Evolutionary conservation across 1,140 invertebrate species (phyloP), one percentile per base, ranked within the genome.

Genomic region (Aphelenchoides avenae): DNA sequence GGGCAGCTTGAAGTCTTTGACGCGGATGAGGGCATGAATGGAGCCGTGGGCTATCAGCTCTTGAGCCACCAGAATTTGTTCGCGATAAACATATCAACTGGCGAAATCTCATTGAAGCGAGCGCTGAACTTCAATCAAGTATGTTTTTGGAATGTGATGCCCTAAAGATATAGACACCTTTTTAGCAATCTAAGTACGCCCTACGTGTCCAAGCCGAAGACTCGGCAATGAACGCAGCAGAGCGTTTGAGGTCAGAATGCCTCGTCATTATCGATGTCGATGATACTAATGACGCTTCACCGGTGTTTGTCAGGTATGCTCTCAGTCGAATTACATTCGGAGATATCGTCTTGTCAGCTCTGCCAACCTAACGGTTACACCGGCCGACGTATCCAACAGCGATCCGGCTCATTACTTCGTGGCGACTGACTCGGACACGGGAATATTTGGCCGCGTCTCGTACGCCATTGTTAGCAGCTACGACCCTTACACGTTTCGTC

Each of bases 1-100:
- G 75, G 75, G 5, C 76, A 69, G 20, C 60, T 81, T 9, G 70
- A 70, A 6, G 79, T 79, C 3, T 61, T 34, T 24, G 80, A 81
- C 66, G 68, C 72, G 5, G 80, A 81, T 73, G 75, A 77, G 52
- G 80, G 79, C 1, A 59, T 51, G 2, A 81, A 81, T 71, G 80
- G 79, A 26, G 54, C 70, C 5, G 61, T 80, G 3, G 53, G 33
- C 18, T 62, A 41, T 24, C 40, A 26, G 26, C 51, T 62, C 29
- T 34, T 52, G 15, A 49, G 47, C 7, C 36, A 64, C 5, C 33
- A 54, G 13, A n/a, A 34, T 5, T 64, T 42, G 41, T 65, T 62
- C 27, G 37, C 30, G 6, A 24, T 62, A 20, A 49, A 62, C 57
- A 13, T 27, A 26, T 13, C 18, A 26, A 62, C 27, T 44, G 60